Evolutionary conservation across 37 sponge, comb jelly and placozoan species (phyloP), one percentile per base, ranked within the genome.

Genomic region (Spongilla lacustris): DNA sequence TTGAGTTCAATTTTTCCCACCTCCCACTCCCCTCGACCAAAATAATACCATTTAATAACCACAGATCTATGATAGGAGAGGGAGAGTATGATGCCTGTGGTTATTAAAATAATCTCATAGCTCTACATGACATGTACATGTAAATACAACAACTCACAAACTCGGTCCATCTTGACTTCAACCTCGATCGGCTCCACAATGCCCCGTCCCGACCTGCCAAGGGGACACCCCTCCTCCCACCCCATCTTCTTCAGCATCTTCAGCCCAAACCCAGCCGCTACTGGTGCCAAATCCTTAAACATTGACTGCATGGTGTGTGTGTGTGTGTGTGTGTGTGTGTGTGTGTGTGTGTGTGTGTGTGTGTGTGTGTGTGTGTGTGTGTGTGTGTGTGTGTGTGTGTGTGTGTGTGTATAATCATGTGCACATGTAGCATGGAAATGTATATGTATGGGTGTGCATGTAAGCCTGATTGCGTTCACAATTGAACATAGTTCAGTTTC

Each of bases 181-280:
- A 92, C 30, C 9, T 66, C 83, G 23, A 96, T 68, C 9, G 99
- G 99, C 25, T 87, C 91, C 32, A 91, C 73, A 67, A 81, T 73
- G 0, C 99, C 99, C 27, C 48, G 37, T 22, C 91, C 95, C 23
- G 74, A 49, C 78, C 87, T 96, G 0, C 99, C 99, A 12, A 98
- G 84, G 24, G 95, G 91, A 77, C 86, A 48, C 11, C 99, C 99
- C 76, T 87, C 85, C 28, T 86, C 41, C 99, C 99, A 98, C 26
- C 99, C 99, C 95, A 96, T 94, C 81, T 91, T 96, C 91, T 80
- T 89, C 94, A 98, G 30, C 92, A 98, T 83, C 75, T 84, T 88
- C 74, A 89, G 74, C 22, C 97, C 99, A 87, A 96, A 91, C 25
- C 95, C 95, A 87, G 86, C 84, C 50, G 77, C 70, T 14, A 98